Evolutionary conservation across 2,888 invertebrate genomes (phyloP).

Genomic region (Megaustenia siamemsis): DNA sequence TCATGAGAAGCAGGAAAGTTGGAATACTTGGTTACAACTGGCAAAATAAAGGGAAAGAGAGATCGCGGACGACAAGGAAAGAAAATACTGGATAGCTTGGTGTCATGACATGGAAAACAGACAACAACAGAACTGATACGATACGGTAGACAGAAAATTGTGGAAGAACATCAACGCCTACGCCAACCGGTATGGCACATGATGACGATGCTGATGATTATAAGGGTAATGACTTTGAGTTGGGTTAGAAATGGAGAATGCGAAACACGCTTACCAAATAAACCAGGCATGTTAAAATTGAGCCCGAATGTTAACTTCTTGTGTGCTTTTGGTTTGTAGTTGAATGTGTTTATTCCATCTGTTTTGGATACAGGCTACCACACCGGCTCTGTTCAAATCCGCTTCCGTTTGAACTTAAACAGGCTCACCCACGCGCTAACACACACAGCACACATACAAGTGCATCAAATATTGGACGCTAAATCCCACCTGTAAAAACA

Average conservation of each 20-base stretch:
- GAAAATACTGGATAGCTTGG: no score
- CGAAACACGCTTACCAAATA: not conserved
- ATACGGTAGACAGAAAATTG: no score
- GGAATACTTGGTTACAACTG: no score
- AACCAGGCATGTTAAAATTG: not conserved
- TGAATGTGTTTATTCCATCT: not conserved
- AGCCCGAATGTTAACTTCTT: not conserved
- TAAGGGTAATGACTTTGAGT: not conserved
- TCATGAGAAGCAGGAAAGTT: no score
- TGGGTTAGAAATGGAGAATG: not conserved
- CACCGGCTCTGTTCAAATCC: not conserved
- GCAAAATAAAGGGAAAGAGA: no score
- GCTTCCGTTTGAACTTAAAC: not conserved
- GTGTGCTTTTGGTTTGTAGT: not conserved
- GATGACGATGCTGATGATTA: no score
- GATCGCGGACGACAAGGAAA: no score
- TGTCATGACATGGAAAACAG: no score
- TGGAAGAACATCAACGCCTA: no score
- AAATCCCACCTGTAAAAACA: no score
- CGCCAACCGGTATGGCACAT: no score
- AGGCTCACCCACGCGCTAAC: not conserved
- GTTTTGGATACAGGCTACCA: not conserved
- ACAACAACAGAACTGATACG: no score
- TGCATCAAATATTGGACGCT: not conserved
- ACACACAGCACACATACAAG: not conserved